These are phyloP conservation scores for Hydrophis major DNA, from an alignment of 2,797 vertebrate genomes.

Conservation along the genomic window DNA sequence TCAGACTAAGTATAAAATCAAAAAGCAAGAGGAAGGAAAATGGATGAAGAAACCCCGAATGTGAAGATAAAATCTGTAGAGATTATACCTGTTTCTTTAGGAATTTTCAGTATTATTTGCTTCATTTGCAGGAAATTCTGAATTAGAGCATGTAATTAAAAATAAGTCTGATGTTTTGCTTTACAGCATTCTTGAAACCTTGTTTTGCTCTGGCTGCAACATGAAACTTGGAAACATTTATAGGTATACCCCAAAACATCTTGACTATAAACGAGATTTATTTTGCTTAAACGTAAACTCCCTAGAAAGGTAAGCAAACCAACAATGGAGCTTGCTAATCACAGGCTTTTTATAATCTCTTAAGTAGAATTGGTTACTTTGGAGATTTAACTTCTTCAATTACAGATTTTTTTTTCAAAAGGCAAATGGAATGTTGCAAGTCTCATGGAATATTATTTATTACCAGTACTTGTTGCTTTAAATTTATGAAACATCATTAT, in stretches of 20 bases:
- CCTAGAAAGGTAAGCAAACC: constrained; percentile 80
- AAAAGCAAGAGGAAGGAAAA: background rate
- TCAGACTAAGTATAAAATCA: background rate
- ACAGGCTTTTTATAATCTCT: background rate
- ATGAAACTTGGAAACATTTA: constrained; percentile 79
- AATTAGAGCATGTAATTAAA: background rate
- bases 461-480: background rate
- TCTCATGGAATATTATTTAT: background rate
- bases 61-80: background rate
- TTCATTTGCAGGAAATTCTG: background rate
- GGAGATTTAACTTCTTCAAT: background rate
- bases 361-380: background rate
- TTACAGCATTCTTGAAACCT: constrained; percentile 76
- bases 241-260: constrained; percentile 78
- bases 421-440: background rate
- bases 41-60: background rate
- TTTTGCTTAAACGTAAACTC: constrained; percentile 81
- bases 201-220: constrained; percentile 79
- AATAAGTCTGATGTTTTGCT: background rate
- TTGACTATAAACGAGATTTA: constrained; percentile 84
- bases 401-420: background rate
- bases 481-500: background rate
- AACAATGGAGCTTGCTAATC: background rate
- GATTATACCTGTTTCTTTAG: background rate
- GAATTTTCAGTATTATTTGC: background rate